Evolutionary conservation across 1,140 invertebrate species (phyloP).

Genomic region (Drosophila cardini): DNA sequence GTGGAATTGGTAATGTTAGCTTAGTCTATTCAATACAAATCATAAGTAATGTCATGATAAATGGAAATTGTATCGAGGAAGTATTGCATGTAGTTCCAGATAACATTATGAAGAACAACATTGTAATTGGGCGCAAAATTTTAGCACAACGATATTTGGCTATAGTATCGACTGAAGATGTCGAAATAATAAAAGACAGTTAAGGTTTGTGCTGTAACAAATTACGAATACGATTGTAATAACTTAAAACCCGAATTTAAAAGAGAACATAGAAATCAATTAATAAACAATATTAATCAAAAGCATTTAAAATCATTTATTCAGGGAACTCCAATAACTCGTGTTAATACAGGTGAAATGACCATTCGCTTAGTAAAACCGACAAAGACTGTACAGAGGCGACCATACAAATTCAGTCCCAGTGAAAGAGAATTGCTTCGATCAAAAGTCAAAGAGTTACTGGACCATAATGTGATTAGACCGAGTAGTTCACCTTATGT

Average conservation of each 20-base stretch:
- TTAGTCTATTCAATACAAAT: slow-evolving; percentile 13
- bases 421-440: too few relatives aligned
- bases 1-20: slow-evolving; percentile 8
- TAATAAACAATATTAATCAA: slow-evolving; percentile 10
- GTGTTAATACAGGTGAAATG: slow-evolving; percentile 20
- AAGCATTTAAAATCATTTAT: slow-evolving; percentile 23
- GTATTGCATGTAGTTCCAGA: slow-evolving; percentile 6
- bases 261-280: neutral
- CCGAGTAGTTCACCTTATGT: too few relatives aligned
- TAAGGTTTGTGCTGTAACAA: neutral
- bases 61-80: slow-evolving; percentile 14
- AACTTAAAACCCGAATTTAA: slow-evolving; percentile 2
- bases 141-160: slow-evolving; percentile 12
- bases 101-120: slow-evolving; percentile 15
- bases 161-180: neutral
- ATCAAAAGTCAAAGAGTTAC: too few relatives aligned
- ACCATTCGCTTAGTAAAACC: slow-evolving; percentile 6
- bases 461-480: too few relatives aligned
- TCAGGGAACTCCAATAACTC: slow-evolving; percentile 13
- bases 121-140: slow-evolving; percentile 20
- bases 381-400: slow-evolving; percentile 14
- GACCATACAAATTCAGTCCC: slow-evolving; percentile 17
- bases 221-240: slow-evolving; percentile 6
- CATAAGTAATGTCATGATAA: slow-evolving; percentile 12
- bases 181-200: neutral